Percentiles rank a stretch among this genome's conserved stretches.
phyloP scores from a whole-genome alignment of 2,113 vertebrate species.

The Suricata suricatta region DNA sequence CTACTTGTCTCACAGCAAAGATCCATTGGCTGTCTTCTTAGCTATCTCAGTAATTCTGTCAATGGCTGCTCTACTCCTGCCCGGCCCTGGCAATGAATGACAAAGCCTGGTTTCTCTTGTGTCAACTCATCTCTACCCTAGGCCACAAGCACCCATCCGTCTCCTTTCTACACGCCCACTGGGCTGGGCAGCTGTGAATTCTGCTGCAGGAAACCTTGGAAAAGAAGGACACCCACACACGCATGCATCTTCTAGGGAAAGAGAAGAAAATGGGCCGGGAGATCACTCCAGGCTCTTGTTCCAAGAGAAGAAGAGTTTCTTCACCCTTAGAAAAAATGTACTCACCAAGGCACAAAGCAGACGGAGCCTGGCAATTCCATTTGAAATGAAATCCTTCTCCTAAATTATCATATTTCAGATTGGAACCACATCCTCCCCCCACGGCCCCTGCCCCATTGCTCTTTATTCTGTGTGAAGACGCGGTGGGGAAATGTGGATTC shows the following conservation, averaged over 20 bases:
- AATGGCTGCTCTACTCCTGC: fast-evolving
- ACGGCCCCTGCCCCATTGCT: neutral
- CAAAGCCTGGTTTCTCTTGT: neutral
- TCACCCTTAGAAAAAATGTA: neutral
- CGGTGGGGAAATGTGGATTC: conserved; percentile 48
- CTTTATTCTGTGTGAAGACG: neutral
- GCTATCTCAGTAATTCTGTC: neutral
- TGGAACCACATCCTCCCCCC: neutral
- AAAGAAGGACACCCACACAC: neutral
- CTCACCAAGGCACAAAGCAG: neutral
- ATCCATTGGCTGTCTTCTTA: neutral
- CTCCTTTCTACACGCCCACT: neutral
- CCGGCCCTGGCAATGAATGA: neutral
- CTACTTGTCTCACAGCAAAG: neutral
- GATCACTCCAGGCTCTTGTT: neutral
- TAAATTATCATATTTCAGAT: conserved; percentile 52
- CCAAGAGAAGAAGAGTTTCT: neutral
- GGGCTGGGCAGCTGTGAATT: neutral
- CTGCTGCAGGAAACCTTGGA: neutral
- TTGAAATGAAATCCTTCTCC: neutral
- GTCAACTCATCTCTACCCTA: too few species aligned
- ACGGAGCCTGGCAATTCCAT: neutral
- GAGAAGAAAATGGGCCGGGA: neutral
- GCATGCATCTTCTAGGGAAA: neutral
- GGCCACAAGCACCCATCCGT: neutral